These are phyloP conservation scores for Antechinus flavipes DNA, from an alignment of 2,113 vertebrate genomes.

Conservation along the genomic window DNA sequence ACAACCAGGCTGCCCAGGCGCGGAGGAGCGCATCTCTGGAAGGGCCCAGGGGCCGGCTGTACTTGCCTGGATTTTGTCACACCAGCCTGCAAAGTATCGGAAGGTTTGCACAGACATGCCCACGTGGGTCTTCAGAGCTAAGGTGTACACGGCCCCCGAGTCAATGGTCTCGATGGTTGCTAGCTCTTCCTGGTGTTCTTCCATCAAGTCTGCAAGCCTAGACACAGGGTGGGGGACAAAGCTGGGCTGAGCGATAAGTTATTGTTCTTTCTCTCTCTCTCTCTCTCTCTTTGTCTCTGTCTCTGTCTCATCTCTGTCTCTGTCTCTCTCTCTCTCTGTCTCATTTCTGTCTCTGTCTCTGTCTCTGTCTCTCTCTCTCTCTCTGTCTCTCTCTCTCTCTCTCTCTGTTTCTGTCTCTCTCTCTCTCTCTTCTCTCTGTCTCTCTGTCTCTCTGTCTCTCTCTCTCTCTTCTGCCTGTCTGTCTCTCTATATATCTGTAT, in stretches of 20 bases:
- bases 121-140: conserved; percentile 90
- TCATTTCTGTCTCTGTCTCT: no score
- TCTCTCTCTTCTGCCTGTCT: no score
- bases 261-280: background rate
- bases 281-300: no score
- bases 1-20: background rate
- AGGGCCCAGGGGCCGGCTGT: background rate
- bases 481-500: no score
- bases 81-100: conserved; percentile 92
- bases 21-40: background rate
- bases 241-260: background rate
- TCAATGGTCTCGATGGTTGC: conserved; percentile 90
- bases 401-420: no score
- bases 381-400: no score
- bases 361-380: no score
- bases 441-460: no score
- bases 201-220: conserved; percentile 90
- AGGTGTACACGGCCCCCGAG: conserved; percentile 91
- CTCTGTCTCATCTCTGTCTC: no score
- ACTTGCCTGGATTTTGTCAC: conserved; percentile 91
- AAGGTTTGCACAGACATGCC: conserved; percentile 93
- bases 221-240: conserved; percentile 18
- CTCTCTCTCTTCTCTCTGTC: no score
- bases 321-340: no score
- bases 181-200: conserved; percentile 90